Percentiles rank a stretch among this genome's conserved stretches.
These are phyloP conservation scores for Pleuronectes platessa DNA, from an alignment of 2,113 vertebrate genomes.

Conservation along the genomic window DNA sequence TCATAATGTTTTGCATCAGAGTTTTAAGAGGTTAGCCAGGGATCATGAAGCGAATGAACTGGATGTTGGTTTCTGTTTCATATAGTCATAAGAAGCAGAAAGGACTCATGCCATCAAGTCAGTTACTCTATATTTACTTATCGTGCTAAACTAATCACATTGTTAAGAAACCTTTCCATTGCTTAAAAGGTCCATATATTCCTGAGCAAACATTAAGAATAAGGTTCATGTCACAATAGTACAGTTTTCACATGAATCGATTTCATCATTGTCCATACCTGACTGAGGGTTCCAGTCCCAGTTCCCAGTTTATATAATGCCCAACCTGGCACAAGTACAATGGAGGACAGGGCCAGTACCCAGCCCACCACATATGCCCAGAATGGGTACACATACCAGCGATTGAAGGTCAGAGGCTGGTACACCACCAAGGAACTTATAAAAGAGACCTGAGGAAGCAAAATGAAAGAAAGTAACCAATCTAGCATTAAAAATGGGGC, in stretches of 20 bases:
- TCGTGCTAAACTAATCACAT: background rate
- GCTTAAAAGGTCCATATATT: too few relatives aligned
- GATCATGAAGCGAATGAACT: background rate
- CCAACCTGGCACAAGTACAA: slow-evolving; percentile 66
- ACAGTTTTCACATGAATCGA: background rate
- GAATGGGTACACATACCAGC: slow-evolving; percentile 75
- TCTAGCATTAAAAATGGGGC: too few relatives aligned
- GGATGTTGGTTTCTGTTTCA: background rate
- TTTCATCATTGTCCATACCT: slow-evolving; percentile 53
- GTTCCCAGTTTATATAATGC: slow-evolving; percentile 63
- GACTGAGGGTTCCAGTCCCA: slow-evolving; percentile 55
- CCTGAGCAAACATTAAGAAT: background rate
- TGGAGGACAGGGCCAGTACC: slow-evolving; percentile 74
- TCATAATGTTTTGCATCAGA: too few relatives aligned
- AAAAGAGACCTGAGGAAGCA: slow-evolving; percentile 61
- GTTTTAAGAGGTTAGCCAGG: too few relatives aligned
- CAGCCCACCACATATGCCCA: slow-evolving; percentile 76
- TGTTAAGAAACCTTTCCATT: too few relatives aligned
- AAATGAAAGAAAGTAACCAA: background rate
- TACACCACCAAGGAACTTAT: slow-evolving; percentile 76
- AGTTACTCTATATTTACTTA: background rate
- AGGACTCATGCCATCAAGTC: background rate
- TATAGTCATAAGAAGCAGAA: background rate
- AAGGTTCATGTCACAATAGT: too few relatives aligned
- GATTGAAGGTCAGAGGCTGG: slow-evolving; percentile 78